Percentiles rank a stretch among this genome's conserved stretches.
Evolutionary conservation across 2,113 vertebrate species (phyloP).

Genomic region (Neodontobutis hainanensis): DNA sequence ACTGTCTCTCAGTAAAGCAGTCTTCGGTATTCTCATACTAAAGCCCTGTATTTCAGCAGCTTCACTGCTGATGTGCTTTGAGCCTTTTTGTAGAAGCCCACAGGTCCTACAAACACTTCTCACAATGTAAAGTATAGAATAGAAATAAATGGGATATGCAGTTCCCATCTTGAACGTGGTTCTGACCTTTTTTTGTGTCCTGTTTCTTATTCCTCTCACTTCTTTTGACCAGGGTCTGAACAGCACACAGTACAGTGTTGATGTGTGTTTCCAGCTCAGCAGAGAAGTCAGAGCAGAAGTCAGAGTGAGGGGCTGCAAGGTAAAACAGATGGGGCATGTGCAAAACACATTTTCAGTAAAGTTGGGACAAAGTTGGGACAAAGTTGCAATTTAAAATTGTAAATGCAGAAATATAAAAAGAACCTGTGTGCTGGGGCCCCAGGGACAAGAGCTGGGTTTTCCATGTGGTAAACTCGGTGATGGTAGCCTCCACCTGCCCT

Average conservation of each 20-base stretch:
- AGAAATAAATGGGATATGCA: too few species aligned
- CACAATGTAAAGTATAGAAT: too few species aligned
- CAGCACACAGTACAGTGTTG: constrained; percentile 83
- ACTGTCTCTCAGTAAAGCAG: too few species aligned
- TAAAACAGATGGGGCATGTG: not conserved
- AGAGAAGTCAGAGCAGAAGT: constrained; percentile 84
- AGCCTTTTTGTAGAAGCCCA: too few species aligned
- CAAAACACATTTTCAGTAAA: not conserved
- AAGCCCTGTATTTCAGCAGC: too few species aligned
- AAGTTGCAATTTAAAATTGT: too few species aligned
- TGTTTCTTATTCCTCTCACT: constrained; percentile 61
- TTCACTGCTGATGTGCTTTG: too few species aligned
- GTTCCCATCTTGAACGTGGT: too few species aligned
- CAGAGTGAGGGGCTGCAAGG: constrained; percentile 61
- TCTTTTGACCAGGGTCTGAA: constrained; percentile 87
- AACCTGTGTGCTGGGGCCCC: constrained; percentile 64
- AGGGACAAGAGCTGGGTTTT: constrained; percentile 81
- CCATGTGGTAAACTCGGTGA: constrained; percentile 87
- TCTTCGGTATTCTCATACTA: too few species aligned
- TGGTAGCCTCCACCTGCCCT: constrained; percentile 76
- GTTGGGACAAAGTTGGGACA: too few species aligned
- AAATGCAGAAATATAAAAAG: too few species aligned
- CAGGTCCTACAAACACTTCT: too few species aligned
- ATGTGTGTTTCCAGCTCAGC: constrained; percentile 85
- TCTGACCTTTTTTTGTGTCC: constrained; percentile 65